phyloP scores from a whole-genome alignment of 1,140 invertebrate species.

The Melanaphis sacchari region DNA sequence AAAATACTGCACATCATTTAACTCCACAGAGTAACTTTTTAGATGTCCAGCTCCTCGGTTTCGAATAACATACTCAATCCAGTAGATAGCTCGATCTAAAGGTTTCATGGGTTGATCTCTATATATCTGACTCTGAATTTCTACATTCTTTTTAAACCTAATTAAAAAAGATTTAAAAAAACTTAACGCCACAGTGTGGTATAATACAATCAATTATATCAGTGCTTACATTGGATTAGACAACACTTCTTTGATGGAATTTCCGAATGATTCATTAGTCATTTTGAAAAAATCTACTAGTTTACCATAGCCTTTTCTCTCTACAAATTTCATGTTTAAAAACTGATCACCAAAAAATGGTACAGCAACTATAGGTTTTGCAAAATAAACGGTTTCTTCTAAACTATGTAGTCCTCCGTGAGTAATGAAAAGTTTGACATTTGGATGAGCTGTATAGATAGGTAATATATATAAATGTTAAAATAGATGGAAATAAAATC shows the following conservation, averaged over 20 bases:
- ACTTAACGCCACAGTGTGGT: background rate
- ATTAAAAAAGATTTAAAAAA: background rate
- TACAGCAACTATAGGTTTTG: slow-evolving; percentile 68
- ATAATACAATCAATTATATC: slow-evolving; percentile 29
- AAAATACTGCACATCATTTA: slow-evolving; percentile 60
- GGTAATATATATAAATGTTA: background rate
- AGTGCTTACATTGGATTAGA: slow-evolving; percentile 63
- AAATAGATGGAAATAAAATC: background rate
- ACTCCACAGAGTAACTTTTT: slow-evolving; percentile 58
- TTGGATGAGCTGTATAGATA: slow-evolving; percentile 61
- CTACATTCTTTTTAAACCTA: background rate
- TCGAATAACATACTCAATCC: slow-evolving; percentile 69
- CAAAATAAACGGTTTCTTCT: slow-evolving; percentile 65
- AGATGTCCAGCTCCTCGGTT: slow-evolving; percentile 64
- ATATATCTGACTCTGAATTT: slow-evolving; percentile 60
- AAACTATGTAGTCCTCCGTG: slow-evolving; percentile 68
- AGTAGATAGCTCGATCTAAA: slow-evolving; percentile 66
- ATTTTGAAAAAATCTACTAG: slow-evolving; percentile 62
- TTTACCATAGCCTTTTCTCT: slow-evolving; percentile 63
- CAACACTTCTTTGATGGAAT: slow-evolving; percentile 62
- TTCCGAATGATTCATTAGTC: slow-evolving; percentile 61
- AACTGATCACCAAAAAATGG: slow-evolving; percentile 73
- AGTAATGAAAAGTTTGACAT: slow-evolving; percentile 67
- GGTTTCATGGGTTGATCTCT: slow-evolving; percentile 64
- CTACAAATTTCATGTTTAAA: slow-evolving; percentile 64